Evolutionary conservation across 2,797 vertebrate species (phyloP), one percentile per base, ranked within the genome.

Genomic region (Microcaecilia unicolor): DNA sequence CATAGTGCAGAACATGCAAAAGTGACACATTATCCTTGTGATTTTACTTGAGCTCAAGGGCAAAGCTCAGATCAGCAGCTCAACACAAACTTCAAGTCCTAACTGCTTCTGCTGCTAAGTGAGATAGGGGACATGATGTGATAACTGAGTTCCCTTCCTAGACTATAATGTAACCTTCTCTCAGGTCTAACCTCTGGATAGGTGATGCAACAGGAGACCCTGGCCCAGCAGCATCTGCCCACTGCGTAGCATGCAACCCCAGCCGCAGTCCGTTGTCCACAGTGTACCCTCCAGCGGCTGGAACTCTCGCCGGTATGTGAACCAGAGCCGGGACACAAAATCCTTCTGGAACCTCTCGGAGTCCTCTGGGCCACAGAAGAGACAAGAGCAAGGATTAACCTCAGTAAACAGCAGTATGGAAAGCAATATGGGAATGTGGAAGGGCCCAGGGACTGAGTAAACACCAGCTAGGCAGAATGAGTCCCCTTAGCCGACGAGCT

Each of bases 141-240:
- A n/a, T n/a, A n/a, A n/a, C n/a, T n/a, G n/a, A n/a, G n/a, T n/a
- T 24, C 24, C 5, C n/a, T 7, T 6, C 9, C 16, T 9, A 15
- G 15, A 8, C 11, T 29, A 8, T 27, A 5, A 15, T 10, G 3
- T 8, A n/a, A 12, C 5, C 10, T 9, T 3, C 9, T 9, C 3
- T 18, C 7, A 6, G 11, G 1, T 0, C 54, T 82, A 47, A 93
- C 92, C 86, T 85, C 76, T 58, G 18, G 87, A 80, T 51, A 93
- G 74, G 44, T 90, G 57, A 60, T 96, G 92, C 6, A 83, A 61
- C 29, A 93, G 51, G 3, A 96, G 80, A 4, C 89, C 90, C 67
- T 93, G 90, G 0, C 89, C 92, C 37, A 97, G 73, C 58, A 97
- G 67, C 92, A 97, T 97, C 74, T 95, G 91, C 3, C 89, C 92